Percentiles rank a stretch among this genome's conserved stretches.
phyloP scores from a whole-genome alignment of 1,140 invertebrate species.

The Tachypleus tridentatus region DNA sequence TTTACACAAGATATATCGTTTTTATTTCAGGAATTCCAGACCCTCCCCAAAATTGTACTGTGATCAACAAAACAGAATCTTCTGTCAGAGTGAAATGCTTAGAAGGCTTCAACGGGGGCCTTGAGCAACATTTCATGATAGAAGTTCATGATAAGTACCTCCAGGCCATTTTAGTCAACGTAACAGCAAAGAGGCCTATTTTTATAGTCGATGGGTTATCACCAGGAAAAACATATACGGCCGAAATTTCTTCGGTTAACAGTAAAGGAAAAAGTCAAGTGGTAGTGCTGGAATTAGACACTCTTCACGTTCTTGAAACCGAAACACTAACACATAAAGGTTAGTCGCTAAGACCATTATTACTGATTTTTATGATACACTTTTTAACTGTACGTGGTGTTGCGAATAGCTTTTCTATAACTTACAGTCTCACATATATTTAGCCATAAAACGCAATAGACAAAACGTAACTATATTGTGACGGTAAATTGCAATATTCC shows the following conservation, averaged over 20 bases:
- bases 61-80: conserved; percentile 69
- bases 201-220: conserved; percentile 16
- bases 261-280: conserved; percentile 53
- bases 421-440: too few species aligned
- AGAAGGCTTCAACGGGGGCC: conserved; percentile 74
- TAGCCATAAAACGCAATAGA: too few species aligned
- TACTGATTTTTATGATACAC: too few species aligned
- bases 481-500: too few species aligned
- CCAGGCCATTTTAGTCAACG: conserved; percentile 22
- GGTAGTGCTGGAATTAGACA: conserved; percentile 16
- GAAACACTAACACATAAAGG: conserved; percentile 22
- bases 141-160: conserved; percentile 52
- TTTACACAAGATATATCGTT: too few species aligned
- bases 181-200: conserved; percentile 14
- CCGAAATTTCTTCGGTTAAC: conserved; percentile 55
- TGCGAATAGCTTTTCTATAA: too few species aligned
- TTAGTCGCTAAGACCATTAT: neutral
- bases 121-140: conserved; percentile 62
- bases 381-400: too few species aligned
- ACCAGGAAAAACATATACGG: conserved; percentile 20
- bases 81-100: conserved; percentile 59
- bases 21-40: conserved; percentile 54
- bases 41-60: conserved; percentile 65
- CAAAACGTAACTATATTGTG: too few species aligned
- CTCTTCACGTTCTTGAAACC: conserved; percentile 12